These are phyloP conservation scores for Pleuronectes platessa DNA, from an alignment of 2,113 vertebrate genomes.

Conservation along the genomic window DNA sequence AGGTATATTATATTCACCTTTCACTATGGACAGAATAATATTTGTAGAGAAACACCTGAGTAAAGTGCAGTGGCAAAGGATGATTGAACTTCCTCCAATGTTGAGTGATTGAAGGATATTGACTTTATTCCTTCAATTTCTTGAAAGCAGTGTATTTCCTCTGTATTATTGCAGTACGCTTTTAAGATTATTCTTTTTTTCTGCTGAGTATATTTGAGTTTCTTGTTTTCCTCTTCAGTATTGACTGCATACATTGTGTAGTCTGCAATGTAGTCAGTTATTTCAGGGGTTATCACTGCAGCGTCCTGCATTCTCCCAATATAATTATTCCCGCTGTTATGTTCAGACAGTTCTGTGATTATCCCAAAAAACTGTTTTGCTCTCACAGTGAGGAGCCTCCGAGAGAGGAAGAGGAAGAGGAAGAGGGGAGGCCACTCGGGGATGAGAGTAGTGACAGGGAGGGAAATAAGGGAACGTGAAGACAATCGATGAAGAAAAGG, in stretches of 20 bases:
- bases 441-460: slow-evolving; percentile 20
- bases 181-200: not conserved
- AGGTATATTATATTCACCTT: not conserved
- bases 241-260: not conserved
- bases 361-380: slow-evolving; percentile 55
- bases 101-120: not conserved
- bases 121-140: not conserved
- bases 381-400: slow-evolving; percentile 50
- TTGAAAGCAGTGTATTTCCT: slow-evolving; percentile 3
- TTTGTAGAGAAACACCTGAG: not conserved
- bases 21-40: not conserved
- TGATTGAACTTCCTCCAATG: not conserved
- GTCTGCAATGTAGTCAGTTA: slow-evolving; percentile 19
- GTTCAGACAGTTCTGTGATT: slow-evolving; percentile 53
- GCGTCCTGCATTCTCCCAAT: slow-evolving; percentile 46
- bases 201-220: not conserved
- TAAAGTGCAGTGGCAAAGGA: not conserved
- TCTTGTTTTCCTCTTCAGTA: not conserved
- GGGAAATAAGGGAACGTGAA: slow-evolving; percentile 56
- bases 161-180: slow-evolving; percentile 8
- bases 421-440: not conserved
- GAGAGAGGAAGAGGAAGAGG: slow-evolving; percentile 12
- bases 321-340: slow-evolving; percentile 57
- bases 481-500: slow-evolving; percentile 46
- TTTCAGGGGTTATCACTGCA: slow-evolving; percentile 59